Base-by-base conservation (phyloP, 1,140 invertebrate species). In the Trypoxylus dichotomus region DNA sequence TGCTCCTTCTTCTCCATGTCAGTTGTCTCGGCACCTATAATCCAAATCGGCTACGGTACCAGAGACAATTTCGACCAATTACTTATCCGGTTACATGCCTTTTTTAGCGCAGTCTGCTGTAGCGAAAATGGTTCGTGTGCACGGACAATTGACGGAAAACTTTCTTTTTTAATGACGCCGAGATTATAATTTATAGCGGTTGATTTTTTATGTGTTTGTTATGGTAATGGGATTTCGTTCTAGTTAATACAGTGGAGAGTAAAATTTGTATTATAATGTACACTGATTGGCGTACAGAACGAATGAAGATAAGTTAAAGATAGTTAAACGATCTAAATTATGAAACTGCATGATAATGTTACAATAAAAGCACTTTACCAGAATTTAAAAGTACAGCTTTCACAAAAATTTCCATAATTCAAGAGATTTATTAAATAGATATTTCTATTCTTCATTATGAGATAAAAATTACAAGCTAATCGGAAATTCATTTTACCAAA, bases 11-110 rank as follows among this genome's bases (percentile, higher is more conserved):
- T 13, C 19, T 15, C 60, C 60, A 29, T 25, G 60, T 13, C 32
- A 37, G 10, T 8, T 37, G 32, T 37, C 32, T 37, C 32, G 32
- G 5, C 32, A 2, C 32, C 60, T 25, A 29, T 68, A 68, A 68
- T 27, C 60, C 24, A 29, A 68, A 68, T 68, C 19, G 60, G 21
- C 60, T 24, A 24, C 60, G 60, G 13, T 24, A 68, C 27, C 21
- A 68, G 60, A 24, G 60, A 24, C 60, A 68, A 68, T 68, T 68
- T 68, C 11, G 27, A 7, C 60, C 21, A 68, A 68, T 21, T 68
- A 24, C 11, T 2, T n/a, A 24, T 68, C 19, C 60, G 24, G 60
- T 68, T 68, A 29, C 19, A 15, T 68, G 21, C 60, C 60, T 25
- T 68, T 68, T 27, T 13, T 24, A 68, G 47, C 47, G 15, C 21